phyloP scores from a whole-genome alignment of 2,797 vertebrate genomes.

The Microtus obscurus region DNA sequence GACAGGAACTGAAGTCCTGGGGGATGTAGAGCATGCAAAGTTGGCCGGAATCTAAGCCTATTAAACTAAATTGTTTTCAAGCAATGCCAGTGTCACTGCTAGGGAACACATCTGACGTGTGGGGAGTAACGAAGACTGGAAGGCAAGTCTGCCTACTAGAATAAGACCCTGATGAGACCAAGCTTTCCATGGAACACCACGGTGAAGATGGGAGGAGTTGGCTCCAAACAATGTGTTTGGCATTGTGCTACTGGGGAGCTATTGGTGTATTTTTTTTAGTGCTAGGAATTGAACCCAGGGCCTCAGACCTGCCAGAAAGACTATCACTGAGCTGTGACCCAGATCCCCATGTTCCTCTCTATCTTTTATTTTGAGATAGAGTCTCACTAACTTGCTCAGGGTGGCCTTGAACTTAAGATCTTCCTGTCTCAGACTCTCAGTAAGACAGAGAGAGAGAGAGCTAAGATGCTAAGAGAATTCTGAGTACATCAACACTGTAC shows the following conservation, averaged over 20 bases:
- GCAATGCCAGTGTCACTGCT: background rate
- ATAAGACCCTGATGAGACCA: too few relatives aligned
- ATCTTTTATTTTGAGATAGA: background rate
- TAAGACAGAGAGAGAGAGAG: background rate
- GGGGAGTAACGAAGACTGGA: rapidly evolving
- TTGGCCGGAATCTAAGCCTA: background rate
- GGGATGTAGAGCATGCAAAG: background rate
- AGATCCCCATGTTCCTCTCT: background rate
- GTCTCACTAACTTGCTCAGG: background rate
- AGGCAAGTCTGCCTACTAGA: background rate
- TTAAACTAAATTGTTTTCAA: background rate
- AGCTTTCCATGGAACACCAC: background rate
- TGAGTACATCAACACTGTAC: background rate
- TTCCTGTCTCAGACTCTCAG: background rate
- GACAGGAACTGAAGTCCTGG: background rate
- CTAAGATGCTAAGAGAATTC: background rate
- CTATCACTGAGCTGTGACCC: background rate
- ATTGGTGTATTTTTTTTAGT: background rate
- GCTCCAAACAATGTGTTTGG: background rate
- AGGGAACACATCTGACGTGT: background rate
- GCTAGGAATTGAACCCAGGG: background rate
- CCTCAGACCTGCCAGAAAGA: background rate
- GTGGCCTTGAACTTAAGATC: background rate
- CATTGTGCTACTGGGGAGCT: background rate
- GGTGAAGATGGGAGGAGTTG: background rate